Base-by-base conservation (phyloP, 2,797 vertebrate species). In the Ctenochaetus hawaiiensis region DNA sequence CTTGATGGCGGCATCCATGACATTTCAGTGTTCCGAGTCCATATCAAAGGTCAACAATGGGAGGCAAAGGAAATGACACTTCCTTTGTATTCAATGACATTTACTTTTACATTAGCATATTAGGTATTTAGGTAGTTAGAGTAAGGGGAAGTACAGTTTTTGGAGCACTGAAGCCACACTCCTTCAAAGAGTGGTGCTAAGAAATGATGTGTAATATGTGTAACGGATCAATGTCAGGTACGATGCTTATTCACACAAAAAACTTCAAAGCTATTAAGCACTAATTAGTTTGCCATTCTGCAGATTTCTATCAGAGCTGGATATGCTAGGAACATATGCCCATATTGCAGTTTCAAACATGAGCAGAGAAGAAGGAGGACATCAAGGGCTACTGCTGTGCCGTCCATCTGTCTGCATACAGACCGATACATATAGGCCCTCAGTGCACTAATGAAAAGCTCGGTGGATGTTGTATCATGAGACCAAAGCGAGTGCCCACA, bases 381-480 rank as follows among this genome's bases (percentile, higher is more conserved):
- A 89, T 91, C 84, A 70, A 91, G 70, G 78, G 48, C 86, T 65
- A 79, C 91, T 73, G 91, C 92, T 94, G 91, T 77, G 91, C 72
- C 3, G 71, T 84, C 90, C 92, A 91, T 94, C 93, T 94, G 94
- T 73, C 80, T 82, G 71, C 75, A 51, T 85, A 79, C 69, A 66
- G 79, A 87, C 41, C 47, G 77, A 88, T 84, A 87, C 68, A 52
- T 91, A 81, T 80, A 80, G 89, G 73, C 68, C 59, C 34, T 85
- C 58, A 13, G 73, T 2, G 67, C 41, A 9, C 78, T 82, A 78
- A 85, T 80, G 71, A 80, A 74, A 87, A 68, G 66, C 78, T 72
- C 16, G 54, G 44, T 18, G 65, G 82, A 80, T 43, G 78, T 61
- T 58, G 67, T 45, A 77, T 52, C 3, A 57, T 2, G 67, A 81